phyloP scores from a whole-genome alignment of 2,113 vertebrate species.

The Mionectes macconnelli region DNA sequence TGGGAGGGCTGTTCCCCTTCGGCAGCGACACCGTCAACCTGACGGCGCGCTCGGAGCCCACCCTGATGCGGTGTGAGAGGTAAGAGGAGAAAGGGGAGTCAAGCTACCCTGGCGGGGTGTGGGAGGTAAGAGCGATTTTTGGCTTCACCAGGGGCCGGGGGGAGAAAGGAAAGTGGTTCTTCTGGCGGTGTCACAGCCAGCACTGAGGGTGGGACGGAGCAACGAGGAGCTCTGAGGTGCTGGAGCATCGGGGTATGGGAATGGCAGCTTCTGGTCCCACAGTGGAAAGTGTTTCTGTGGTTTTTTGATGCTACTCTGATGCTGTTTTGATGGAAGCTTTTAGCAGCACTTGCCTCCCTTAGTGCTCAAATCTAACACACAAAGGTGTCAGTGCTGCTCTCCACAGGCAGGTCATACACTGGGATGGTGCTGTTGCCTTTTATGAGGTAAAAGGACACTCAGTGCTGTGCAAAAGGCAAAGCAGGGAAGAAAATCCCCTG shows the following conservation, averaged over 20 bases:
- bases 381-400: neutral
- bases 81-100: neutral
- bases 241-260: neutral
- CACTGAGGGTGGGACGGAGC: neutral
- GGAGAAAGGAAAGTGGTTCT: accelerated
- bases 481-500: neutral
- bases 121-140: too few relatives aligned
- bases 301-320: neutral
- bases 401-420: accelerated
- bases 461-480: neutral
- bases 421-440: neutral
- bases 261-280: neutral
- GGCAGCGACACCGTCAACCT: constrained; percentile 54
- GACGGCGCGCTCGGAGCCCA: constrained; percentile 45
- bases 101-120: neutral
- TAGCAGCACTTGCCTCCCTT: neutral
- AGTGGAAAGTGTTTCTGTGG: neutral
- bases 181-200: neutral
- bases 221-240: neutral
- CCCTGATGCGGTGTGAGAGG: neutral
- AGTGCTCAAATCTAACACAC: neutral
- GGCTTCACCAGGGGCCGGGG: neutral
- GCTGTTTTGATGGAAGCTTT: neutral
- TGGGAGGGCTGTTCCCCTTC: constrained; percentile 88
- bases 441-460: neutral